Conservation (phyloP, 2,888 invertebrate species). For the Luffia ferchaultella region DNA sequence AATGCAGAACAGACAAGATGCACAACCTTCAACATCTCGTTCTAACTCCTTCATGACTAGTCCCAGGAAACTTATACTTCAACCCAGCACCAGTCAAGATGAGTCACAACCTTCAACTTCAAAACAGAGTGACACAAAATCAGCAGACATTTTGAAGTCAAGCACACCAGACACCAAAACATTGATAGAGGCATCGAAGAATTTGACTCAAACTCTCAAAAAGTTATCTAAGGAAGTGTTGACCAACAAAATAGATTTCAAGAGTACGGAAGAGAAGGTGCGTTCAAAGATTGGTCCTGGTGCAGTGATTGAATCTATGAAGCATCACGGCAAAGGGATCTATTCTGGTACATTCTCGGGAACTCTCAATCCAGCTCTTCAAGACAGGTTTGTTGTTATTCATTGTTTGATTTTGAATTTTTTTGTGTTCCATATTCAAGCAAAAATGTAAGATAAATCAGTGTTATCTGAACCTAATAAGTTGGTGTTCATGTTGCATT, state of each 20-base stretch:
- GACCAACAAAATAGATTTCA: constrained; percentile 69
- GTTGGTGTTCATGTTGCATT: too few relatives aligned
- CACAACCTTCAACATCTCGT: constrained; percentile 44
- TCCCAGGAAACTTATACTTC: constrained; percentile 40
- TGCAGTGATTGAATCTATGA: constrained; percentile 91
- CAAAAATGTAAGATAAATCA: too few relatives aligned
- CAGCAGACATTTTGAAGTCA: constrained; percentile 37
- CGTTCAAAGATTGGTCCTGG: constrained; percentile 64
- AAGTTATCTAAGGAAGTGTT: constrained; percentile 90
- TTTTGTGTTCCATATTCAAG: neutral
- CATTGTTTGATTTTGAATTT: neutral
- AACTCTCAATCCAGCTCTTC: constrained; percentile 90
- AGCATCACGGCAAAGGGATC: constrained; percentile 93
- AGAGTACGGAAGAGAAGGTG: constrained; percentile 52
- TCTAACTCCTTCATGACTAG: constrained; percentile 47
- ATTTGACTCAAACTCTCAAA: constrained; percentile 89
- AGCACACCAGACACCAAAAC: constrained; percentile 73
- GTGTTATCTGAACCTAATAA: too few relatives aligned
- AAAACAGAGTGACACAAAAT: constrained; percentile 29
- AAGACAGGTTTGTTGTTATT: constrained; percentile 71
- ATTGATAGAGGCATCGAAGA: constrained; percentile 89
- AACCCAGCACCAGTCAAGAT: constrained; percentile 41
- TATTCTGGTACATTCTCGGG: constrained; percentile 97
- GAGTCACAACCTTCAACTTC: constrained; percentile 16
- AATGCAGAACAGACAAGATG: constrained; percentile 44